Conservation (phyloP, 2,888 invertebrate genomes). For the Lasiommata megera region DNA sequence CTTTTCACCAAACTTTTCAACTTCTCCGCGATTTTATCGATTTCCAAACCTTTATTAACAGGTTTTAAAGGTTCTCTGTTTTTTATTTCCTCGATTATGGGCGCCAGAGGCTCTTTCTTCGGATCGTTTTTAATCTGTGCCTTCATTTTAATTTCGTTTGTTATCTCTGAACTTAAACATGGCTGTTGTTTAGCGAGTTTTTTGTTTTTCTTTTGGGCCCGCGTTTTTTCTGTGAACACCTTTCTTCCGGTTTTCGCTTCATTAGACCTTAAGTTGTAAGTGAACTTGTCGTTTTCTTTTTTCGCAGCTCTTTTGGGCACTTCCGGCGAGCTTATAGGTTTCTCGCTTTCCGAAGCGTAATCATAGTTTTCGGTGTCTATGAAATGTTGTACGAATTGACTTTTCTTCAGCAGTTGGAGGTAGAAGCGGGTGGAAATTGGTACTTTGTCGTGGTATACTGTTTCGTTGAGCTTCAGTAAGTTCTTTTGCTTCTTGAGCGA, state of each 20-base stretch:
- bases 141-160: constrained; percentile 31
- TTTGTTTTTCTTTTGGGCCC: constrained; percentile 40
- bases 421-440: constrained; percentile 70
- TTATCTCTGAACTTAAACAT: constrained; percentile 24
- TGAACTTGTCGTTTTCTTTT: constrained; percentile 49
- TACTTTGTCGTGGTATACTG: constrained; percentile 69
- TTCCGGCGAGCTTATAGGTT: constrained; percentile 47
- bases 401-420: constrained; percentile 63
- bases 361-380: constrained; percentile 60
- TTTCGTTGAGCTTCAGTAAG: constrained; percentile 63
- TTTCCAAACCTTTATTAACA: constrained; percentile 53
- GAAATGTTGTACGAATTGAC: constrained; percentile 64
- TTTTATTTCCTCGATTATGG: constrained; percentile 69
- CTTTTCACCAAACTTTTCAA: constrained; percentile 59
- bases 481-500: constrained; percentile 55
- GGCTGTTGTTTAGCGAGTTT: constrained; percentile 31
- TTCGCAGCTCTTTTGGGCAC: constrained; percentile 42
- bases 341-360: constrained; percentile 68
- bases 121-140: constrained; percentile 37
- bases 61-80: constrained; percentile 55
- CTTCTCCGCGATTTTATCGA: constrained; percentile 74
- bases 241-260: constrained; percentile 63
- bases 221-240: constrained; percentile 50
- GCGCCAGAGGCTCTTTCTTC: constrained; percentile 58
- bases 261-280: constrained; percentile 63